Percentiles rank a stretch among this genome's conserved stretches.
Evolutionary conservation across 2,888 invertebrate genomes (phyloP).

Genomic region (Caenorhabditis sp.): DNA sequence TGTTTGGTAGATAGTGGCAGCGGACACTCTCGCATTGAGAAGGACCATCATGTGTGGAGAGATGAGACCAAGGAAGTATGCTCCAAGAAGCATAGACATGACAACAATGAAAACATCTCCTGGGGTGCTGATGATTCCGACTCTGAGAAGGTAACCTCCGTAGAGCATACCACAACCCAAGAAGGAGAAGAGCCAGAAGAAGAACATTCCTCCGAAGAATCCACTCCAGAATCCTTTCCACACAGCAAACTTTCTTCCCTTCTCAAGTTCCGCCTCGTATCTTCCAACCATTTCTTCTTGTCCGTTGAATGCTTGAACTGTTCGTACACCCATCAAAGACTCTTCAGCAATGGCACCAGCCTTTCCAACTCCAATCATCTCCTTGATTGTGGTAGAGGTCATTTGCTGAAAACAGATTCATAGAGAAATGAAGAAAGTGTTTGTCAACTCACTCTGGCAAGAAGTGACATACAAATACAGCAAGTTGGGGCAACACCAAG

Average conservation of each 20-base stretch:
- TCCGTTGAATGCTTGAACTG: constrained; percentile 79
- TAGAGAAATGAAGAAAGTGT: neutral
- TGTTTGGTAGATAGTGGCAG: constrained; percentile 72
- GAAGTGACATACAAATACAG: constrained; percentile 75
- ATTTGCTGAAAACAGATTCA: constrained; percentile 69
- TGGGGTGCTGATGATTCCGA: constrained; percentile 67
- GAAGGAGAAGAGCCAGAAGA: constrained; percentile 75
- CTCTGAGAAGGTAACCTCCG: constrained; percentile 73
- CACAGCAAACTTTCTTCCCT: constrained; percentile 73
- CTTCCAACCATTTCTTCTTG: constrained; percentile 75
- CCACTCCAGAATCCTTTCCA: constrained; percentile 78
- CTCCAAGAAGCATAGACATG: constrained; percentile 77
- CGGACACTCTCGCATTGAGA: constrained; percentile 73
- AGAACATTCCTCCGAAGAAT: constrained; percentile 78
- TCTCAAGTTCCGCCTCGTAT: constrained; percentile 69
- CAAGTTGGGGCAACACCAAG: constrained; percentile 75
- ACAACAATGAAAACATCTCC: constrained; percentile 81
- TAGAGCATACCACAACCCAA: constrained; percentile 74
- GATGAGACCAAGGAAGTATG: constrained; percentile 75
- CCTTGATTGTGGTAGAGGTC: constrained; percentile 72
- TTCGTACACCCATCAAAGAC: constrained; percentile 76
- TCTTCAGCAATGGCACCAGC: constrained; percentile 80
- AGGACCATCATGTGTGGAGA: constrained; percentile 76
- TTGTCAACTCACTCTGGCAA: constrained; percentile 74
- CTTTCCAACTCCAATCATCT: constrained; percentile 73